Conservation (phyloP, 2,113 vertebrate genomes). For the Willisornis vidua region DNA sequence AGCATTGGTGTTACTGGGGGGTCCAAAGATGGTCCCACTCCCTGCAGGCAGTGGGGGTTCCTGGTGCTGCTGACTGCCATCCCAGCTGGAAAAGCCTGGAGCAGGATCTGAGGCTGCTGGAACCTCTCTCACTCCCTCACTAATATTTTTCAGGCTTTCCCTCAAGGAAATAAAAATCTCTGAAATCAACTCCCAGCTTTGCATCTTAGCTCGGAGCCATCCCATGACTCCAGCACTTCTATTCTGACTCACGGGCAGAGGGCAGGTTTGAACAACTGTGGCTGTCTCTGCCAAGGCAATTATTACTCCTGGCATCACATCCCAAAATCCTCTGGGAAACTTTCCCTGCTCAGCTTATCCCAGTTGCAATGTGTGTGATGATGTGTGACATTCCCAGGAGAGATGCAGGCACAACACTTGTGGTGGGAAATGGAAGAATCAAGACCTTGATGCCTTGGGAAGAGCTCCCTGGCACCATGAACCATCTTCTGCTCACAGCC, state of each 20-base stretch:
- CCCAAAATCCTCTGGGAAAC: neutral
- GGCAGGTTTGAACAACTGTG: slow-evolving; percentile 44
- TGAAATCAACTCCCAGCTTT: slow-evolving; percentile 22
- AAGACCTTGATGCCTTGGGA: neutral
- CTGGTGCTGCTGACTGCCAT: neutral
- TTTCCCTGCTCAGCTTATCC: neutral
- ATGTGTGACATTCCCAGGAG: neutral
- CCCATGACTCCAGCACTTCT: neutral
- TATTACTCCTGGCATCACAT: neutral
- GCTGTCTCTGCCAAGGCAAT: slow-evolving; percentile 17
- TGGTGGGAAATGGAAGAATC: neutral
- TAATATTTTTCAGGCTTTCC: neutral
- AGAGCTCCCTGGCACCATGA: neutral
- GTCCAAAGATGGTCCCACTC: neutral
- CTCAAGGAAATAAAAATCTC: slow-evolving; percentile 6
- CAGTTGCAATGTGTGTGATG: accelerated
- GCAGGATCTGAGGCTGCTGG: neutral
- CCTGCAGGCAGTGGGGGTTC: neutral
- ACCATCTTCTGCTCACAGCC: neutral
- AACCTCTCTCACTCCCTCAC: neutral
- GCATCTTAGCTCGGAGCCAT: slow-evolving; percentile 1
- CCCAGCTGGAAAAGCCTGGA: neutral
- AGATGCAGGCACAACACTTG: accelerated
- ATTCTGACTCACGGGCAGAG: slow-evolving; percentile 38
- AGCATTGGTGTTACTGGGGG: accelerated